These are phyloP conservation scores for Parasteatoda lunata DNA, from an alignment of 2,888 invertebrate species.

Conservation along the genomic window DNA sequence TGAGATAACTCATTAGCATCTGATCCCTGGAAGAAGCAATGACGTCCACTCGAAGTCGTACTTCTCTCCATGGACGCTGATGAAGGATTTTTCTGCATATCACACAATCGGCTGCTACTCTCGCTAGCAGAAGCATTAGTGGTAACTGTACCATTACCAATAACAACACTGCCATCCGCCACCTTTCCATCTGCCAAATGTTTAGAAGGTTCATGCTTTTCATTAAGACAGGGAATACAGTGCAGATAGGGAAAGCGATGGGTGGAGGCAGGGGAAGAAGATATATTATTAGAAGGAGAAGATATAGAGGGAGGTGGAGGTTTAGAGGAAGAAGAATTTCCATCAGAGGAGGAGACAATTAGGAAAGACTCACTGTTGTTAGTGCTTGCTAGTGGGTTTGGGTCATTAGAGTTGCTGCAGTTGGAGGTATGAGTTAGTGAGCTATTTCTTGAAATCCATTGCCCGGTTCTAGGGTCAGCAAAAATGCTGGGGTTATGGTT, in stretches of 20 bases:
- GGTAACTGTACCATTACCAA: conserved; percentile 57
- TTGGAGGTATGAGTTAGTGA: conserved; percentile 64
- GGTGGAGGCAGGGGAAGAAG: conserved; percentile 66
- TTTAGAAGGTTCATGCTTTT: conserved; percentile 68
- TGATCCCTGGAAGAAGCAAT: conserved; percentile 37
- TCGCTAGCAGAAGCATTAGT: conserved; percentile 60
- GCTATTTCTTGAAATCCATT: conserved; percentile 54
- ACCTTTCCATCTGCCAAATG: conserved; percentile 66
- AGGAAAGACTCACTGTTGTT: conserved; percentile 69
- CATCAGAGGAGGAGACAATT: conserved; percentile 54
- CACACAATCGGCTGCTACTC: conserved; percentile 15
- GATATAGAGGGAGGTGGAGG: conserved; percentile 27
- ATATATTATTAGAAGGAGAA: conserved; percentile 37
- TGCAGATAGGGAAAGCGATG: conserved; percentile 72
- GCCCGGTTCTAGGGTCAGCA: conserved; percentile 35
- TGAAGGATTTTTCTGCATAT: conserved; percentile 18
- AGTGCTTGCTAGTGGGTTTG: conserved; percentile 60
- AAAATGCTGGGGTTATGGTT: conserved; percentile 34
- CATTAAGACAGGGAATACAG: conserved; percentile 72
- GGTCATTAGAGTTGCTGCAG: conserved; percentile 64
- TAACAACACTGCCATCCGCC: conserved; percentile 49
- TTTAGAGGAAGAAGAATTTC: conserved; percentile 31
- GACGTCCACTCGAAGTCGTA: conserved; percentile 24
- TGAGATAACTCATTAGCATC: conserved; percentile 38
- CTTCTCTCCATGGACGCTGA: conserved; percentile 27